Percentiles rank a stretch among this genome's conserved stretches.
These are phyloP conservation scores for Drosophila truncata DNA, from an alignment of 1,140 invertebrate genomes.

Conservation along the genomic window DNA sequence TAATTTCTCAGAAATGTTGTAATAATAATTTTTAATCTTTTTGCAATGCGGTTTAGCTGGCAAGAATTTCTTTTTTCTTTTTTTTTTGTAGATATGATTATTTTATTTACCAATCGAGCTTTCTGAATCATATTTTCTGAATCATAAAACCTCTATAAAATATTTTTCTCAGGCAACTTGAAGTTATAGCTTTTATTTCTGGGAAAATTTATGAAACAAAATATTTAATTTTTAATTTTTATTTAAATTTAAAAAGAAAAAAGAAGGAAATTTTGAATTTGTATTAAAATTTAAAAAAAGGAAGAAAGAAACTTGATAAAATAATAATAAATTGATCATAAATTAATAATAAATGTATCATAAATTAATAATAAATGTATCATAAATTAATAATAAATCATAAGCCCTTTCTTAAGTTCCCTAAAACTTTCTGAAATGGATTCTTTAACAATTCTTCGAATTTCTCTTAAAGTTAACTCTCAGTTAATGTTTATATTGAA, in stretches of 20 bases:
- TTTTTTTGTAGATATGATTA: neutral
- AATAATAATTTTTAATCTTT: neutral
- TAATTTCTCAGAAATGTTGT: conserved; percentile 2
- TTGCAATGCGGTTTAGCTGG: neutral
- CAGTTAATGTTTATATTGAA: neutral
- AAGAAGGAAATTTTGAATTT: too few relatives aligned
- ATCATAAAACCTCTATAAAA: neutral
- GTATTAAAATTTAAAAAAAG: too few relatives aligned
- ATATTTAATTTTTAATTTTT: neutral
- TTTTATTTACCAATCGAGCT: neutral
- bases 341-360: too few relatives aligned
- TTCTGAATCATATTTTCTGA: neutral
- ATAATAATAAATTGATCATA: too few relatives aligned
- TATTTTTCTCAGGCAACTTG: neutral
- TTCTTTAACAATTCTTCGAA: neutral
- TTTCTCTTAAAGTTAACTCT: neutral
- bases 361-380: too few relatives aligned
- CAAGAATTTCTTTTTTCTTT: neutral
- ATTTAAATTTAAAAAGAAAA: too few relatives aligned
- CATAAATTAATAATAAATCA: too few relatives aligned
- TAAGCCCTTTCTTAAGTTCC: neutral
- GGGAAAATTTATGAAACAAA: neutral
- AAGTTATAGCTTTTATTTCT: neutral
- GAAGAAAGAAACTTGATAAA: too few relatives aligned
- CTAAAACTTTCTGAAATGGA: neutral